A percentile compares a stretch with the other conserved stretches of the same genome.
These are phyloP conservation scores for Octopus sinensis DNA, from an alignment of 1,140 invertebrate species.

Conservation along the genomic window DNA sequence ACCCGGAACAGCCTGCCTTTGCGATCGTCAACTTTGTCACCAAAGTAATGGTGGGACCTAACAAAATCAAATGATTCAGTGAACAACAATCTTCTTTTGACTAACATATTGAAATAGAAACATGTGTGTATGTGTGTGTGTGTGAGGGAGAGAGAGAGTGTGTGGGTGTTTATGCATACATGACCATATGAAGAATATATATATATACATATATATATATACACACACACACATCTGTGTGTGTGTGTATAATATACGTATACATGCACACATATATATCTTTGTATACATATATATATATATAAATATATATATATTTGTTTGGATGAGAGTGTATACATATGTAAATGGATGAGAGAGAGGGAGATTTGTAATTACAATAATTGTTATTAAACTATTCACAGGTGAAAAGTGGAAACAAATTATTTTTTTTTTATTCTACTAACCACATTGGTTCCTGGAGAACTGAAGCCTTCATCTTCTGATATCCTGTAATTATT, in stretches of 20 bases:
- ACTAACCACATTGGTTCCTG: no score
- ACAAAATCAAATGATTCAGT: constrained; percentile 39
- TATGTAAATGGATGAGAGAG: no score
- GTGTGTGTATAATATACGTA: not conserved
- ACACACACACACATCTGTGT: not conserved
- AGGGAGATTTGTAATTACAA: no score
- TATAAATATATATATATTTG: no score
- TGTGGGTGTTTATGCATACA: not conserved
- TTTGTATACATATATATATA: no score
- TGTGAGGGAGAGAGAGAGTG: not conserved
- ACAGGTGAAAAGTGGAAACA: no score
- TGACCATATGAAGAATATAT: not conserved
- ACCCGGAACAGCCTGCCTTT: constrained; percentile 89
- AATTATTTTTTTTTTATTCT: no score
- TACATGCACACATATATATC: not conserved
- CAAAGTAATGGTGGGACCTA: constrained; percentile 68
- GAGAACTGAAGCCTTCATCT: no score
- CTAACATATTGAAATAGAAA: not conserved
- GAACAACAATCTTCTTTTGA: no score
- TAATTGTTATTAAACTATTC: no score
- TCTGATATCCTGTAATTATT: no score
- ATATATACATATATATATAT: not conserved
- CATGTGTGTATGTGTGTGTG: not conserved
- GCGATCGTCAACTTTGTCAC: constrained; percentile 95
- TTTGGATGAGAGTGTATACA: no score